A percentile compares a stretch with the other conserved stretches of the same genome.
phyloP scores from a whole-genome alignment of 1,140 invertebrate species.

The Carposina sasakii region DNA sequence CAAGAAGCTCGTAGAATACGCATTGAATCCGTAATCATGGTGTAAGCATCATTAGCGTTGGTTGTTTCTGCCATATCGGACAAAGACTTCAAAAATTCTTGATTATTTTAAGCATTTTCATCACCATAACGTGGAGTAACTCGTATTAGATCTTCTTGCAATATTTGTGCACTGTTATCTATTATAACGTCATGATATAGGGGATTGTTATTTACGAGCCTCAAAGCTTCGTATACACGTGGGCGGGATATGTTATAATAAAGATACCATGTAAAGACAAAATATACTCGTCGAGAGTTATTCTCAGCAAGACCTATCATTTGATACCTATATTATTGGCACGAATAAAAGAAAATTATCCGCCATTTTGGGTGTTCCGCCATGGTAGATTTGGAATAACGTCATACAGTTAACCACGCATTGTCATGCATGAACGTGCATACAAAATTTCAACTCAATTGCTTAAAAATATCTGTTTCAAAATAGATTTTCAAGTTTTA shows the following conservation, averaged over 20 bases:
- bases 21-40: neutral
- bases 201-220: slow-evolving; percentile 23
- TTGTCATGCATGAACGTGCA: too few species aligned
- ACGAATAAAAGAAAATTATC: too few species aligned
- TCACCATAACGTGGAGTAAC: neutral
- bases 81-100: neutral
- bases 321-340: too few species aligned
- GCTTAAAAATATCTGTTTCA: too few species aligned
- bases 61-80: neutral
- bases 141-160: slow-evolving; percentile 2
- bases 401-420: too few species aligned
- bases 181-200: slow-evolving; percentile 22
- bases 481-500: too few species aligned
- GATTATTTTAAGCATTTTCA: slow-evolving; percentile 5
- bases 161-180: slow-evolving; percentile 6
- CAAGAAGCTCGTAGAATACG: slow-evolving; percentile 9
- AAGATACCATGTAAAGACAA: too few species aligned
- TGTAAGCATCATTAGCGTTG: slow-evolving; percentile 1
- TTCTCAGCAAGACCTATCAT: too few species aligned
- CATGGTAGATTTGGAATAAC: too few species aligned
- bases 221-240: slow-evolving; percentile 8
- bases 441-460: too few species aligned
- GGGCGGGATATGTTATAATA: neutral
- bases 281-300: too few species aligned
- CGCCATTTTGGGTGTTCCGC: too few species aligned